Evolutionary conservation across 2,797 vertebrate species (phyloP).

Genomic region (Triplophysa bombifrons): DNA sequence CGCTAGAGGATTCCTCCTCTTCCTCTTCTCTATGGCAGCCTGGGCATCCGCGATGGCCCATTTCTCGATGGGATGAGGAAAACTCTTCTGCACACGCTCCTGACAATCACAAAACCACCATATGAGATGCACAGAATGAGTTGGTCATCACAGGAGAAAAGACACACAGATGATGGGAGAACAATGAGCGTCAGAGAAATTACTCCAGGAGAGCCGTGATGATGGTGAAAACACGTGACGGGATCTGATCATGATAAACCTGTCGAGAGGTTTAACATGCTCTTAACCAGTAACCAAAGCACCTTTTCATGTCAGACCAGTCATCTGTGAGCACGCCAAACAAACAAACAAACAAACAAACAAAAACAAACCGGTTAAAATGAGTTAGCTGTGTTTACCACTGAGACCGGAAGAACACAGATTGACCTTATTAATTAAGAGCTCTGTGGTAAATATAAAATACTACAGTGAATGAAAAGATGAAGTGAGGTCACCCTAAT

Average conservation of each 20-base stretch:
- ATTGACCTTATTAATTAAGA: background rate
- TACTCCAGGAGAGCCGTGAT: too few species aligned
- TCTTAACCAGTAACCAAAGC: constrained; percentile 40
- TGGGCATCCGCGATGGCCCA: constrained; percentile 97
- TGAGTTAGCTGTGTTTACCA: constrained; percentile 17
- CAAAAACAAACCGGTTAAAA: constrained; percentile 12
- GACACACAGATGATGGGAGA: background rate
- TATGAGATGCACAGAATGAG: background rate
- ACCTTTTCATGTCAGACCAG: constrained; percentile 42
- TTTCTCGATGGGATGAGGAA: constrained; percentile 96
- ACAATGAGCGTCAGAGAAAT: background rate
- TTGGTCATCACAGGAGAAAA: background rate
- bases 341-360: constrained; percentile 36
- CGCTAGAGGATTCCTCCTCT: constrained; percentile 90
- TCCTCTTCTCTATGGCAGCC: constrained; percentile 94
- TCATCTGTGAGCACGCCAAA: constrained; percentile 20
- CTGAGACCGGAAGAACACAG: background rate
- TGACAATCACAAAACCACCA: constrained; percentile 60
- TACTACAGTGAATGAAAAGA: too few species aligned
- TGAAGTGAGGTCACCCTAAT: too few species aligned
- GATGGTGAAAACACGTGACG: too few species aligned
- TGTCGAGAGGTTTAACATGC: background rate
- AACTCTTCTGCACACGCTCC: constrained; percentile 96
- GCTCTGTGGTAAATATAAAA: too few species aligned
- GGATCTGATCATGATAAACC: constrained; percentile 1